These are phyloP conservation scores for Geodia barretti DNA, from an alignment of 37 sponge, comb jelly and placozoan genomes.

Conservation along the genomic window DNA sequence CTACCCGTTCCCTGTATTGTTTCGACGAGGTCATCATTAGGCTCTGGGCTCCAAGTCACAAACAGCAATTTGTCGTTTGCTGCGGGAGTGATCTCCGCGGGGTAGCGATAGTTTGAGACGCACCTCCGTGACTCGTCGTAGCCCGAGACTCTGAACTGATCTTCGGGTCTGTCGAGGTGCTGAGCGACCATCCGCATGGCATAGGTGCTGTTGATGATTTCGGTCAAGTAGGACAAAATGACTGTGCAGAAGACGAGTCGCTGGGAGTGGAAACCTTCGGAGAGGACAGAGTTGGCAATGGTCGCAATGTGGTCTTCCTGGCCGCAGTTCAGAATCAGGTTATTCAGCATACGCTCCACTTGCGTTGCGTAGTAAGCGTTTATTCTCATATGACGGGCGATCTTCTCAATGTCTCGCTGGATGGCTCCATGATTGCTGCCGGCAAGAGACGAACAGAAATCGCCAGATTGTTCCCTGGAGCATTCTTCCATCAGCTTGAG, in stretches of 20 bases:
- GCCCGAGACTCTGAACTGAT: neutral
- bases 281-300: neutral
- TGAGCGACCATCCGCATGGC: neutral
- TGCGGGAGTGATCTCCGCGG: neutral
- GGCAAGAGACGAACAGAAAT: neutral
- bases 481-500: slow-evolving; percentile 39
- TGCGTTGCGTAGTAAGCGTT: slow-evolving; percentile 21
- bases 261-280: neutral
- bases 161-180: neutral
- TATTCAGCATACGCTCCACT: neutral
- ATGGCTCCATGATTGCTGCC: neutral
- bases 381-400: neutral
- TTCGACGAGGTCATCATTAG: neutral
- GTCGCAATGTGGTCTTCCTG: neutral
- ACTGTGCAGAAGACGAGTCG: neutral
- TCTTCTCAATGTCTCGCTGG: neutral
- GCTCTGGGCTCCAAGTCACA: slow-evolving; percentile 15
- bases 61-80: neutral
- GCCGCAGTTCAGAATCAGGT: neutral
- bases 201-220: neutral
- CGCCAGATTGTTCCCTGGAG: slow-evolving; percentile 14
- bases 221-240: neutral
- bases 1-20: neutral
- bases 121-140: slow-evolving; percentile 1
- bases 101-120: neutral